Evolutionary conservation across 2,888 invertebrate species (phyloP).

Genomic region (Branchinecta sandiegonensis): DNA sequence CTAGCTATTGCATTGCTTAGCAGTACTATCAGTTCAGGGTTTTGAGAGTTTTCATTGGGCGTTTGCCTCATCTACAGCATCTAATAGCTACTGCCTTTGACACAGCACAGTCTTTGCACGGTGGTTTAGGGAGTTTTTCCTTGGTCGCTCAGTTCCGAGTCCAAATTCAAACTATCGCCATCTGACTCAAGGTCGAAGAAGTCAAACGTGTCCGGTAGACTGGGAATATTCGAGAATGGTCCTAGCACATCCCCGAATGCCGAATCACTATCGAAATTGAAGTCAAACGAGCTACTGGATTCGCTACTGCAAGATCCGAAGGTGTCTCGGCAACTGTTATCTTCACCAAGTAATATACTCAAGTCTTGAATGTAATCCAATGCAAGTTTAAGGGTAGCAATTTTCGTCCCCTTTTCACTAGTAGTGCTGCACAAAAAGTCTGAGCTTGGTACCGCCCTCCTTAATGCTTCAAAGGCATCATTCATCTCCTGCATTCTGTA

Average conservation of each 20-base stretch:
- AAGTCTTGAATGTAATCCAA: constrained; percentile 72
- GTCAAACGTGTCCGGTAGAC: constrained; percentile 34
- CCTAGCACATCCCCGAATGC: constrained; percentile 32
- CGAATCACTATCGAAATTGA: constrained; percentile 32
- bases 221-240: constrained; percentile 31
- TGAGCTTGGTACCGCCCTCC: constrained; percentile 52
- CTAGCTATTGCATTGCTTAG: too few relatives aligned
- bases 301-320: neutral
- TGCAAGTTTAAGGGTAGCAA: constrained; percentile 68
- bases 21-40: too few relatives aligned
- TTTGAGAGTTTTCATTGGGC: too few relatives aligned
- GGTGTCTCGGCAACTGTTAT: neutral
- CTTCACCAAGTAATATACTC: constrained; percentile 45
- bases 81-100: too few relatives aligned
- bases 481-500: constrained; percentile 81
- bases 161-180: constrained; percentile 40
- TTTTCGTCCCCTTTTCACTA: constrained; percentile 72
- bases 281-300: constrained; percentile 27
- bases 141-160: constrained; percentile 29
- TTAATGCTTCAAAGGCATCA: constrained; percentile 65
- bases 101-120: neutral
- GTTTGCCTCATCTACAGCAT: too few relatives aligned
- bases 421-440: constrained; percentile 27
- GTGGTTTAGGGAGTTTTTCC: constrained; percentile 19
- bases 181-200: constrained; percentile 43